Percentiles rank a stretch among this genome's conserved stretches.
Evolutionary conservation across 2,888 invertebrate species (phyloP).

Genomic region (Lasius fuliginosus): DNA sequence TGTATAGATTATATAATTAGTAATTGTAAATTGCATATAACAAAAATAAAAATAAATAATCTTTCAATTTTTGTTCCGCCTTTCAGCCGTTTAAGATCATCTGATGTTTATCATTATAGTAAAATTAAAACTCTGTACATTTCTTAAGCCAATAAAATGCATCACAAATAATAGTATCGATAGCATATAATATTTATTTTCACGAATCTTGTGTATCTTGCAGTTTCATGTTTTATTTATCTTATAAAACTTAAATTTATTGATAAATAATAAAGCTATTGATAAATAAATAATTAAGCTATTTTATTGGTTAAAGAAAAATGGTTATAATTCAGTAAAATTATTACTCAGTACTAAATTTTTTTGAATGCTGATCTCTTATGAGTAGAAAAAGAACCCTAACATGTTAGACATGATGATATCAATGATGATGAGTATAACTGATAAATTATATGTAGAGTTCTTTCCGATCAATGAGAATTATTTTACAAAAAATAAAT

Average conservation of each 20-base stretch:
- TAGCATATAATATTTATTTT: slow-evolving; percentile 2
- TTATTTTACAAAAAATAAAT: slow-evolving; percentile 15
- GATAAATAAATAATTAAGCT: background rate
- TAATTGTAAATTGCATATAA: slow-evolving; percentile 63
- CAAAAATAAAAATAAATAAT: slow-evolving; percentile 14
- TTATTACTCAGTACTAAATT: background rate
- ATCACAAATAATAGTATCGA: slow-evolving; percentile 2
- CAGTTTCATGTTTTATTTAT: background rate
- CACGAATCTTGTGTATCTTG: background rate
- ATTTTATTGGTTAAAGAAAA: slow-evolving; percentile 20
- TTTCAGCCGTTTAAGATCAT: background rate
- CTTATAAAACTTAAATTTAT: background rate
- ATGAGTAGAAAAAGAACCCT: background rate
- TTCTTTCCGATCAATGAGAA: background rate
- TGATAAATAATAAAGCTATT: background rate
- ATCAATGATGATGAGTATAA: slow-evolving; percentile 5
- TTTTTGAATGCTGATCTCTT: slow-evolving; percentile 1
- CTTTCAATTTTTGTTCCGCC: background rate
- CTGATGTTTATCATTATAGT: background rate
- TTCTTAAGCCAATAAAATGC: slow-evolving; percentile 17
- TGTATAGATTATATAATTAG: slow-evolving; percentile 62
- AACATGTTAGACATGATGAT: background rate
- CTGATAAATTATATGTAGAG: background rate
- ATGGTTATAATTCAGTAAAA: background rate
- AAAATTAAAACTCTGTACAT: slow-evolving; percentile 20